Percentiles rank a stretch among this genome's conserved stretches.
phyloP scores from a whole-genome alignment of 2,797 vertebrate genomes.

The Artibeus lituratus region DNA sequence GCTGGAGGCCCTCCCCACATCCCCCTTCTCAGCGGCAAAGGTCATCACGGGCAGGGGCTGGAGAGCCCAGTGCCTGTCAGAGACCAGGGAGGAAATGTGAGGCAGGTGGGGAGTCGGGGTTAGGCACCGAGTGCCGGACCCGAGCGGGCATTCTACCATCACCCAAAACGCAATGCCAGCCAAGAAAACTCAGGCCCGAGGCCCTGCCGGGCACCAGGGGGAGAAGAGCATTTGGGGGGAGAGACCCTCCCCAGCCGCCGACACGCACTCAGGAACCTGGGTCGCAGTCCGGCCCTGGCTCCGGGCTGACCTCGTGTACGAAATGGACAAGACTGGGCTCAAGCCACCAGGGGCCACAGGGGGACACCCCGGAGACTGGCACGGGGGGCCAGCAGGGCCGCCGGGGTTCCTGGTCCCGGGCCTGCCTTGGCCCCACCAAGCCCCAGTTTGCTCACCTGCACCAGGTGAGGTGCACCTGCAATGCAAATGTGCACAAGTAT shows the following conservation, averaged over 20 bases:
- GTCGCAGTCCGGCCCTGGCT: fast-evolving
- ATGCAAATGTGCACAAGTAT: not conserved
- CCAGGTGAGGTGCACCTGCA: fast-evolving
- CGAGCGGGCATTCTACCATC: fast-evolving
- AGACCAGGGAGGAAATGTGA: fast-evolving
- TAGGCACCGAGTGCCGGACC: fast-evolving
- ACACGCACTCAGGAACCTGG: fast-evolving
- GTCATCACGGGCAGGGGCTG: fast-evolving
- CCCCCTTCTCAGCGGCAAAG: not conserved
- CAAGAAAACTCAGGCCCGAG: fast-evolving
- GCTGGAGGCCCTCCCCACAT: not conserved
- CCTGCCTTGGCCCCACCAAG: not conserved
- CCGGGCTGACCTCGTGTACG: not conserved
- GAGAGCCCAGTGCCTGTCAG: not conserved
- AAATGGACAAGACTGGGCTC: not conserved
- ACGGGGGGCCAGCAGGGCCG: not conserved
- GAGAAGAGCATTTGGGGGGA: not conserved
- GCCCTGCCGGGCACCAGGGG: fast-evolving
- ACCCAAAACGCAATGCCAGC: fast-evolving
- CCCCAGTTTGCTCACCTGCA: fast-evolving
- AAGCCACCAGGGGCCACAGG: fast-evolving
- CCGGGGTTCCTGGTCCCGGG: not conserved
- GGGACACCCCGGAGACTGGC: not conserved
- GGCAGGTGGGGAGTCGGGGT: fast-evolving
- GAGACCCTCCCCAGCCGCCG: fast-evolving